Evolutionary conservation across 2,797 vertebrate species (phyloP), one percentile per base, ranked within the genome.

Genomic region (Acestrorhynchus altus): DNA sequence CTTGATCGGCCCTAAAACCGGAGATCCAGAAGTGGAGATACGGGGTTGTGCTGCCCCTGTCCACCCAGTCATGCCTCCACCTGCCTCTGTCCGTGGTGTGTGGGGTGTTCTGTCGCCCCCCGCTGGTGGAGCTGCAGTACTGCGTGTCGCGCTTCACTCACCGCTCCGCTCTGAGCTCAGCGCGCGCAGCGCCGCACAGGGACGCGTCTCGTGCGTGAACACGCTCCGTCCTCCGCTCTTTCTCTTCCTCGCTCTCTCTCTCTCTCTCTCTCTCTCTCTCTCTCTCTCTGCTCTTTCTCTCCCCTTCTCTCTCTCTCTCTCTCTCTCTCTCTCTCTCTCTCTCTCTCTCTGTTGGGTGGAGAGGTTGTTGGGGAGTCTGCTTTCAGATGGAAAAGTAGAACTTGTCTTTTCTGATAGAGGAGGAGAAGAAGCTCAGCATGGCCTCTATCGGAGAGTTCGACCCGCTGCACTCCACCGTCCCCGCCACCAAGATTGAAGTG

Each of bases 401-500:
- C 80, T 89, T 87, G 8, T 54, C 28, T 68, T 44, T 35, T 83
- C 82, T 85, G 56, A 59, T 15, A 3, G 20, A n/a, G 12, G 18
- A 15, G 15, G 1, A 16, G 26, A 59, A 22, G 7, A 7, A 46
- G 6, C 15, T 44, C 59, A 72, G 87, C 87, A 97, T 98, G 96
- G 96, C 96, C 87, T 92, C 95, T 75, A 92, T 95, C 80, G 95
- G 94, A 86, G 93, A 95, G 64, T 93, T 96, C 85, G 95, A 97
- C 79, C 94, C 95, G 49, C 92, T 94, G 75, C 84, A 93, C 88
- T 93, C 93, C 86, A 94, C 86, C 54, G 95, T 96, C 74, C 96
- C 96, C 39, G 96, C 95, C 81, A 97, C 96, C 72, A 98, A 98
- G 90, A 96, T 97, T 79, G 96, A 98, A 88, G 90, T 97, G 84